These are phyloP conservation scores for Tyrannus savana DNA, from an alignment of 2,113 vertebrate genomes.

Conservation along the genomic window DNA sequence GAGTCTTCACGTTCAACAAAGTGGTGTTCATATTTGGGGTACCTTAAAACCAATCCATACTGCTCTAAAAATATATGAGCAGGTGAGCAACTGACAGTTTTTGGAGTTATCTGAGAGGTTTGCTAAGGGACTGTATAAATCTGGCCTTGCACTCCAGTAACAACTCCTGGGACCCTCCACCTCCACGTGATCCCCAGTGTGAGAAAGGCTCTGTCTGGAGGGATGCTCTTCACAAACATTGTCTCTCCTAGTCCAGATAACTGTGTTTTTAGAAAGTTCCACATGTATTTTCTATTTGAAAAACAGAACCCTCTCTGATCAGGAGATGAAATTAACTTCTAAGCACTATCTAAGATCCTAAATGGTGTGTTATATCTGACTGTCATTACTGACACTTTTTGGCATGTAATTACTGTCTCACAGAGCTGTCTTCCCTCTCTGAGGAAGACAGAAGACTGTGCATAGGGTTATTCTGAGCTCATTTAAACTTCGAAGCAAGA, in stretches of 20 bases:
- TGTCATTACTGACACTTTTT: not conserved
- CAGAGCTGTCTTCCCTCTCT: not conserved
- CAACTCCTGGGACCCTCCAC: not conserved
- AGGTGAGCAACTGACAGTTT: not conserved
- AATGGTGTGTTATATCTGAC: not conserved
- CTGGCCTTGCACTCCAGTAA: rapidly evolving
- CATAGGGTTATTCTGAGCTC: not conserved
- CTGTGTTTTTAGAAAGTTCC: not conserved
- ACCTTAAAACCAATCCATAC: not conserved
- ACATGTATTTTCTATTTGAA: not conserved
- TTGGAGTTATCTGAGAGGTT: not conserved
- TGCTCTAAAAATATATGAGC: not conserved
- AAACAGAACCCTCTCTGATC: not conserved
- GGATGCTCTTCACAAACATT: not conserved
- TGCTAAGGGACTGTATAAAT: not conserved
- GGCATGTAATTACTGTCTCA: not conserved
- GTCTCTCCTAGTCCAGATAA: not conserved
- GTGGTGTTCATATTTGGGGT: not conserved
- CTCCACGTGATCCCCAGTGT: rapidly evolving
- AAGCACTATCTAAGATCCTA: not conserved
- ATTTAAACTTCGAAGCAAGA: not conserved
- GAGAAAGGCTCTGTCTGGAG: not conserved
- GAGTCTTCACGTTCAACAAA: not conserved
- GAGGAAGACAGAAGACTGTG: not conserved
- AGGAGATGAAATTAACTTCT: not conserved